phyloP scores from a whole-genome alignment of 2,888 invertebrate genomes.

The Melieria crassipennis region DNA sequence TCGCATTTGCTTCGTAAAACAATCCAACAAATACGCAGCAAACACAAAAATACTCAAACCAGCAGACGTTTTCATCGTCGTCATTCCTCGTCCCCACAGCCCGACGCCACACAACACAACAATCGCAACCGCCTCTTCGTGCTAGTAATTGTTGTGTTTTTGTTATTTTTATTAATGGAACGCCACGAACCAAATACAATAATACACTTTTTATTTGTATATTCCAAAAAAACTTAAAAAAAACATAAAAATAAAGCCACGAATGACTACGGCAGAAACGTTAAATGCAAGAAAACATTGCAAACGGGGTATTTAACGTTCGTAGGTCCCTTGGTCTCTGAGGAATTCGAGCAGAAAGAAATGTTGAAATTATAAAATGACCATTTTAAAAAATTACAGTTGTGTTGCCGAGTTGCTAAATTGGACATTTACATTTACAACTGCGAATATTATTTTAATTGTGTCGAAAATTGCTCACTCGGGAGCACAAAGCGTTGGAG shows the following conservation, averaged over 20 bases:
- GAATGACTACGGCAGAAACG: not conserved
- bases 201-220: conserved; percentile 25
- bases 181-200: conserved; percentile 18
- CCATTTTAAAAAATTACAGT: conserved; percentile 24
- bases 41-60: conserved; percentile 6
- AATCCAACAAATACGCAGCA: conserved; percentile 8
- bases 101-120: too few species aligned
- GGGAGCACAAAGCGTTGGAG: not conserved
- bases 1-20: conserved; percentile 21
- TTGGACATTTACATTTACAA: conserved; percentile 8
- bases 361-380: conserved; percentile 20
- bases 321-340: not conserved
- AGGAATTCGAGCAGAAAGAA: conserved; percentile 9
- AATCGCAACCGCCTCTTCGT: conserved; percentile 20
- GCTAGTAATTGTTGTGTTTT: conserved; percentile 39
- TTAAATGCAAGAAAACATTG: too few species aligned
- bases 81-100: not conserved
- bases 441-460: conserved; percentile 29
- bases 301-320: too few species aligned
- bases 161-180: conserved; percentile 38
- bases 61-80: not conserved
- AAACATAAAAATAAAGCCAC: not conserved
- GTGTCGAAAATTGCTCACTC: conserved; percentile 12
- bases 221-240: conserved; percentile 16
- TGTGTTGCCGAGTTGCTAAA: conserved; percentile 5